Evolutionary conservation across 2,113 vertebrate species (phyloP).

Genomic region (Acrocephalus arundinaceus): DNA sequence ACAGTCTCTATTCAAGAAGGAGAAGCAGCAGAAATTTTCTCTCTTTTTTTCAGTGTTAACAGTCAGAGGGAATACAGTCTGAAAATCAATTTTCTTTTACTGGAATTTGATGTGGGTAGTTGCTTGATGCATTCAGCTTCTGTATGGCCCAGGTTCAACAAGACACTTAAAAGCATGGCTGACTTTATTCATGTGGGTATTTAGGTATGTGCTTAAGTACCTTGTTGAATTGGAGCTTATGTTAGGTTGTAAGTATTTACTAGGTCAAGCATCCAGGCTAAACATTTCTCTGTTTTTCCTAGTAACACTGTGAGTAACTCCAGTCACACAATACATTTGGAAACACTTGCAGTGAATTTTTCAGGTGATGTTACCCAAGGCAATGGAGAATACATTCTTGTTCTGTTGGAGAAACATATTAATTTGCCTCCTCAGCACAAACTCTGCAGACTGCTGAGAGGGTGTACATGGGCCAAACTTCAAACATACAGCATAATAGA

Average conservation of each 20-base stretch:
- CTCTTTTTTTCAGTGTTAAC: slow-evolving; percentile 37
- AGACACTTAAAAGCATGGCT: slow-evolving; percentile 41
- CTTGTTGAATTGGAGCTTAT: slow-evolving; percentile 18
- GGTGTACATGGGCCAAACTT: not conserved
- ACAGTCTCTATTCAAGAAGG: not conserved
- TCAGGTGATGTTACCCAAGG: not conserved
- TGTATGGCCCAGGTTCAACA: slow-evolving; percentile 53
- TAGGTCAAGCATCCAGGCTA: slow-evolving; percentile 4
- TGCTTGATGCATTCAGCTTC: slow-evolving; percentile 48
- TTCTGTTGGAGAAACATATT: not conserved
- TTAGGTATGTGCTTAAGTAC: slow-evolving; percentile 44
- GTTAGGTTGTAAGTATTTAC: not conserved
- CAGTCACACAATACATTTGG: not conserved
- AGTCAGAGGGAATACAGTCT: slow-evolving; percentile 42
- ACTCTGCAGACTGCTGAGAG: not conserved
- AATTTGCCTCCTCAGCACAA: not conserved
- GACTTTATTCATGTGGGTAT: slow-evolving; percentile 42
- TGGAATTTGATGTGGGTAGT: slow-evolving; percentile 25
- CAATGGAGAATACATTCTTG: not conserved
- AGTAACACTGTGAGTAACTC: not conserved
- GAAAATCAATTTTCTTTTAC: slow-evolving; percentile 52
- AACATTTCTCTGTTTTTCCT: slow-evolving; percentile 16
- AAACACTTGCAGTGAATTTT: not conserved
- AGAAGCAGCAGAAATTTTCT: not conserved
- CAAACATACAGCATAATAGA: not conserved